A percentile compares a stretch with the other conserved stretches of the same genome.
These are phyloP conservation scores for Cephus rjabovi DNA, from an alignment of 2,888 invertebrate species.

Conservation along the genomic window DNA sequence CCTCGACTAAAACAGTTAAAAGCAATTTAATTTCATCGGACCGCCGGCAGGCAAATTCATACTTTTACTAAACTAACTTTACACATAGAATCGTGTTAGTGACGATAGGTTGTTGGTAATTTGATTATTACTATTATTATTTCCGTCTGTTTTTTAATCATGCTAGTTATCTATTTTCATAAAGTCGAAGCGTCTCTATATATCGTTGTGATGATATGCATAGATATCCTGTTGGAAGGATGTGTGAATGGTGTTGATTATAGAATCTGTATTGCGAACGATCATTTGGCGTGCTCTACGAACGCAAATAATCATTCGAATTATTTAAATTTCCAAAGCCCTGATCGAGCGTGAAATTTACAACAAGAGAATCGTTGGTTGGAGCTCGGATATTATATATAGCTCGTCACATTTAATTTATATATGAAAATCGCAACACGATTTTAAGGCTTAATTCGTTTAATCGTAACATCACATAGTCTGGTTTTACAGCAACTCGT, in stretches of 20 bases:
- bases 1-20: conserved; percentile 13
- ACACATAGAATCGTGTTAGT: neutral
- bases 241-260: neutral
- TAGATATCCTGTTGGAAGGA: neutral
- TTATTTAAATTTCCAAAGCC: neutral
- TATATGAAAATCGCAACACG: neutral
- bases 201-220: neutral
- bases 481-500: neutral
- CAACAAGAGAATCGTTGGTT: neutral
- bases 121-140: neutral
- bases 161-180: neutral
- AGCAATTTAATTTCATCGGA: conserved; percentile 3
- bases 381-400: neutral
- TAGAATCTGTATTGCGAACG: neutral
- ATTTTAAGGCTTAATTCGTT: neutral
- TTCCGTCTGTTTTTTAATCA: neutral
- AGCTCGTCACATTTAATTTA: neutral
- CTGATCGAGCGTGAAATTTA: neutral
- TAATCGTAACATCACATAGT: neutral
- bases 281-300: neutral
- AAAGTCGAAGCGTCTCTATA: neutral
- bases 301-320: neutral
- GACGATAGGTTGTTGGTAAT: neutral
- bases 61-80: neutral
- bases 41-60: conserved; percentile 8